These are phyloP conservation scores for Euplexia lucipara DNA, from an alignment of 2,888 invertebrate genomes.

Conservation along the genomic window DNA sequence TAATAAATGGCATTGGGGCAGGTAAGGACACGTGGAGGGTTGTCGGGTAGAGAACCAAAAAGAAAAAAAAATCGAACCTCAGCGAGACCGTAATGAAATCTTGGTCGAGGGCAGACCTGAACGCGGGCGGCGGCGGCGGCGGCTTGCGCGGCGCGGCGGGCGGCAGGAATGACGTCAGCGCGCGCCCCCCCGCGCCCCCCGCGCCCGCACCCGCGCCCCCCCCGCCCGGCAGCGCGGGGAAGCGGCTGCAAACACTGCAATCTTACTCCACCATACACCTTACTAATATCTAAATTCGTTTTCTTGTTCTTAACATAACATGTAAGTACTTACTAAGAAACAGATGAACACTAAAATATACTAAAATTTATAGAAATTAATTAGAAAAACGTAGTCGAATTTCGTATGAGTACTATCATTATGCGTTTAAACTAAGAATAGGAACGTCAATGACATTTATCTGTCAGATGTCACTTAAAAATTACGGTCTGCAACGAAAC, in stretches of 20 bases:
- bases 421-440: too few relatives aligned
- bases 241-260: conserved; percentile 31
- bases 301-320: neutral
- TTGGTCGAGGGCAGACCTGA: conserved; percentile 93
- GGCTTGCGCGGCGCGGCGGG: conserved; percentile 89
- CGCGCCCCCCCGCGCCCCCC: neutral
- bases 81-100: conserved; percentile 94
- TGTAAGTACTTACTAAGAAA: neutral
- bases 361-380: too few relatives aligned
- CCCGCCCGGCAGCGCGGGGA: conserved; percentile 41
- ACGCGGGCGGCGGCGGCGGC: conserved; percentile 92
- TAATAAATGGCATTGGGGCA: conserved; percentile 5
- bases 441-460: too few relatives aligned
- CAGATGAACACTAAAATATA: neutral
- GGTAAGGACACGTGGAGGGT: conserved; percentile 1
- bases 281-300: neutral
- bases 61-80: conserved; percentile 90
- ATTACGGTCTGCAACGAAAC: too few relatives aligned
- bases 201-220: conserved; percentile 60
- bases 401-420: neutral
- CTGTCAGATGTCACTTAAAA: too few relatives aligned
- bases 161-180: conserved; percentile 73
- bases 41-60: conserved; percentile 63
- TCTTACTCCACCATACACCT: conserved; percentile 7
- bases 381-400: neutral